These are phyloP conservation scores for Lutraria rhynchaena DNA, from an alignment of 1,140 invertebrate genomes.

Conservation along the genomic window DNA sequence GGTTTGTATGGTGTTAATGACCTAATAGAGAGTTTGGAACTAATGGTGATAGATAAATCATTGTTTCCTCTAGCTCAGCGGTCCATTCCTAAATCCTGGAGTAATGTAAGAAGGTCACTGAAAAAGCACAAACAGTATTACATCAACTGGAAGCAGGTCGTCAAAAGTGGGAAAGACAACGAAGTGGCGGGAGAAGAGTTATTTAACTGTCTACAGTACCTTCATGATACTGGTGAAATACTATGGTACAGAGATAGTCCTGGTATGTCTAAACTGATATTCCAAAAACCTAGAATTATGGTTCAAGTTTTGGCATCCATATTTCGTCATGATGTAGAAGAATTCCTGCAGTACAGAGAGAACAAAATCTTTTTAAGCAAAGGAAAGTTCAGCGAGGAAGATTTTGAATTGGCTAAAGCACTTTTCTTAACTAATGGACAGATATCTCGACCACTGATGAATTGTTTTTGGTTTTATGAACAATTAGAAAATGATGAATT, in stretches of 20 bases:
- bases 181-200: slow-evolving; percentile 71
- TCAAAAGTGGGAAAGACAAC: slow-evolving; percentile 63
- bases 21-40: slow-evolving; percentile 77
- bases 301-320: slow-evolving; percentile 73
- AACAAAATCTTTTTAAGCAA: slow-evolving; percentile 77
- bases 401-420: slow-evolving; percentile 68
- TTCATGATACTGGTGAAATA: slow-evolving; percentile 78
- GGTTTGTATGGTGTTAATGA: slow-evolving; percentile 71
- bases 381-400: slow-evolving; percentile 69
- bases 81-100: slow-evolving; percentile 74
- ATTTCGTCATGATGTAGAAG: slow-evolving; percentile 75
- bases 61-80: slow-evolving; percentile 78
- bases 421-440: slow-evolving; percentile 74
- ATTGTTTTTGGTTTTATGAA: slow-evolving; percentile 78
- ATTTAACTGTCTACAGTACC: slow-evolving; percentile 73
- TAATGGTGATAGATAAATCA: slow-evolving; percentile 74
- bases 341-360: slow-evolving; percentile 71
- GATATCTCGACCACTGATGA: slow-evolving; percentile 78
- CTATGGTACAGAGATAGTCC: slow-evolving; percentile 75
- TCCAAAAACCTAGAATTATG: slow-evolving; percentile 75
- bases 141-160: slow-evolving; percentile 71
- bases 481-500: slow-evolving; percentile 68
- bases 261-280: slow-evolving; percentile 72
- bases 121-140: slow-evolving; percentile 73
- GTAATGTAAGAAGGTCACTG: slow-evolving; percentile 66